Evolutionary conservation across 2,797 vertebrate genomes (phyloP).

Genomic region (Poecile montanus): DNA sequence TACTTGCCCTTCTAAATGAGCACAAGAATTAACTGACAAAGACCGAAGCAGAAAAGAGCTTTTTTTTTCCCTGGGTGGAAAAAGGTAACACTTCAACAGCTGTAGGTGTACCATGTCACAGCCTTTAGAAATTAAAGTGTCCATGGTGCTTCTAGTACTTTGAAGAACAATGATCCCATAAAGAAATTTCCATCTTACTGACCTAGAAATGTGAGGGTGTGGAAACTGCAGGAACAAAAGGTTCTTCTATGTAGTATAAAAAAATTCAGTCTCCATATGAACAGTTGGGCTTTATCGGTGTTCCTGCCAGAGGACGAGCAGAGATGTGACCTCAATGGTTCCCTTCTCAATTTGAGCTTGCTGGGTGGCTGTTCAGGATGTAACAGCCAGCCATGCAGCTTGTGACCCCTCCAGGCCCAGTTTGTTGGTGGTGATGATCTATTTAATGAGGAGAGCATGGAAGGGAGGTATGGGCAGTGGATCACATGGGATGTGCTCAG

Average conservation of each 20-base stretch:
- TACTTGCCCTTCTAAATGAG: background rate
- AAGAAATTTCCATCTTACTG: background rate
- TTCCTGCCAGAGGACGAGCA: background rate
- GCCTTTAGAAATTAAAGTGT: background rate
- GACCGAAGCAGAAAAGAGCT: background rate
- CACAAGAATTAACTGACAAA: background rate
- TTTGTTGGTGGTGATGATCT: background rate
- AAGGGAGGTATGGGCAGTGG: background rate
- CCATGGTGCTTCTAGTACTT: background rate
- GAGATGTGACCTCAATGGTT: background rate
- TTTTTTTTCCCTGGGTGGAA: background rate
- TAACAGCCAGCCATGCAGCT: background rate
- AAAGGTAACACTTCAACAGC: background rate
- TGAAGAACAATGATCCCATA: background rate
- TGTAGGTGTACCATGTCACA: background rate
- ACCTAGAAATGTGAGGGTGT: background rate
- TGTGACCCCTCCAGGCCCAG: background rate
- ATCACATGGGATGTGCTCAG: background rate
- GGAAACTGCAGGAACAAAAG: background rate
- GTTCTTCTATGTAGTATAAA: background rate
- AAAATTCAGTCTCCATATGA: background rate
- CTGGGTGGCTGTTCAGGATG: background rate
- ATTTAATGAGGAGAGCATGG: background rate
- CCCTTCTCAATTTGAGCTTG: background rate
- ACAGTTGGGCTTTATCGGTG: background rate